A percentile compares a stretch with the other conserved stretches of the same genome.
These are phyloP conservation scores for Hydraecia micacea DNA, from an alignment of 2,888 invertebrate genomes.

Conservation along the genomic window DNA sequence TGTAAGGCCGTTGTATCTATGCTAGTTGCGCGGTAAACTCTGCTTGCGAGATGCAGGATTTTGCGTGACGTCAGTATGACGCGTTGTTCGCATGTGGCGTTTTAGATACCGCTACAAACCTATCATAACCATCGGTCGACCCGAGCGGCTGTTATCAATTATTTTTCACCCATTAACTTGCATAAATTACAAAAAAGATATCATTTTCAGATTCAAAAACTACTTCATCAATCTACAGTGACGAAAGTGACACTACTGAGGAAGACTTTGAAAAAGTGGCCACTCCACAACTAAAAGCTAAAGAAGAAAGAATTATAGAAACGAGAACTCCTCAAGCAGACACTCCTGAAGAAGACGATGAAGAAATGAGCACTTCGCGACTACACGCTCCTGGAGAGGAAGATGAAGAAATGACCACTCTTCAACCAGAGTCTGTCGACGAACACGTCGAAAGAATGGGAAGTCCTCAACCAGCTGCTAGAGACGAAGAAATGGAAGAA, in stretches of 20 bases:
- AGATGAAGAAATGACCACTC: not conserved
- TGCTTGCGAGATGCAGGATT: no score
- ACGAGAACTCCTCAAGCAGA: not conserved
- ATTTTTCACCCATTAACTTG: not conserved
- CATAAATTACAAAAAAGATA: not conserved
- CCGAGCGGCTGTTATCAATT: not conserved
- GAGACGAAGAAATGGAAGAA: no score
- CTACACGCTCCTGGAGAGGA: no score
- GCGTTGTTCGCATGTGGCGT: no score
- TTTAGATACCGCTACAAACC: no score
- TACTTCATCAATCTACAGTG: not conserved
- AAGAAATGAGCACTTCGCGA: not conserved
- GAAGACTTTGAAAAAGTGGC: not conserved
- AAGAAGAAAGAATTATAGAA: not conserved
- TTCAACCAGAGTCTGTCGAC: not conserved
- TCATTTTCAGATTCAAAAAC: slow-evolving; percentile 43
- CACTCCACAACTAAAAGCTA: not conserved
- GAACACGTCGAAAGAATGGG: not conserved
- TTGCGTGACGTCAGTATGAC: no score
- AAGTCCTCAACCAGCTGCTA: not conserved
- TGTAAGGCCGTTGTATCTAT: no score
- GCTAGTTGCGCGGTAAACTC: no score
- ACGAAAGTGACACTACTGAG: not conserved
- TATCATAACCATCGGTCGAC: not conserved
- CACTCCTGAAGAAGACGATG: not conserved